Percentiles rank a stretch among this genome's conserved stretches.
phyloP scores from a whole-genome alignment of 2,888 invertebrate genomes.

The Pandemis corylana region DNA sequence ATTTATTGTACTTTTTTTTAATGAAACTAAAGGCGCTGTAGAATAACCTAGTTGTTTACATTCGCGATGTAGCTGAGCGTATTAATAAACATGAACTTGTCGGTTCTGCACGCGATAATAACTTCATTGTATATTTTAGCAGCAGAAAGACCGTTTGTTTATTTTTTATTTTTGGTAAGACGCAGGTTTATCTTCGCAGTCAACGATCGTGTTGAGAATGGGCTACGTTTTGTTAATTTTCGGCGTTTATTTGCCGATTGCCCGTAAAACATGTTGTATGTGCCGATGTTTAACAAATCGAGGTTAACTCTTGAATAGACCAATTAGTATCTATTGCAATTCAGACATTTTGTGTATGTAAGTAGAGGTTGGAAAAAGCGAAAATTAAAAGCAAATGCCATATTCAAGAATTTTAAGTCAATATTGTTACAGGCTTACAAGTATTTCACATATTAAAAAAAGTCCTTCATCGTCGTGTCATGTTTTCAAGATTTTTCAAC shows the following conservation, averaged over 20 bases:
- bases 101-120: conserved; percentile 25
- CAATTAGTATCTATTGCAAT: too few species aligned
- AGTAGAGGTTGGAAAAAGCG: too few species aligned
- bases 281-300: not conserved
- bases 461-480: too few species aligned
- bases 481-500: too few species aligned
- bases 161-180: not conserved
- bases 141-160: not conserved
- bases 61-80: conserved; percentile 23
- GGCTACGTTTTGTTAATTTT: not conserved
- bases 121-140: conserved; percentile 5
- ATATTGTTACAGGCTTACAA: too few species aligned
- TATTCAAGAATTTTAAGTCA: too few species aligned
- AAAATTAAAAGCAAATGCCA: too few species aligned
- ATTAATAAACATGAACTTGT: conserved; percentile 36
- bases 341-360: too few species aligned
- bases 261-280: not conserved
- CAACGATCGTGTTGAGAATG: not conserved
- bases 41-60: conserved; percentile 38
- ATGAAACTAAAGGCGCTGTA: not conserved
- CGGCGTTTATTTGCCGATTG: not conserved
- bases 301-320: too few species aligned
- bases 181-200: not conserved
- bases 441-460: too few species aligned
- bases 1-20: conserved; percentile 9